phyloP scores from a whole-genome alignment of 1,140 invertebrate genomes.

The Homalodisca vitripennis region DNA sequence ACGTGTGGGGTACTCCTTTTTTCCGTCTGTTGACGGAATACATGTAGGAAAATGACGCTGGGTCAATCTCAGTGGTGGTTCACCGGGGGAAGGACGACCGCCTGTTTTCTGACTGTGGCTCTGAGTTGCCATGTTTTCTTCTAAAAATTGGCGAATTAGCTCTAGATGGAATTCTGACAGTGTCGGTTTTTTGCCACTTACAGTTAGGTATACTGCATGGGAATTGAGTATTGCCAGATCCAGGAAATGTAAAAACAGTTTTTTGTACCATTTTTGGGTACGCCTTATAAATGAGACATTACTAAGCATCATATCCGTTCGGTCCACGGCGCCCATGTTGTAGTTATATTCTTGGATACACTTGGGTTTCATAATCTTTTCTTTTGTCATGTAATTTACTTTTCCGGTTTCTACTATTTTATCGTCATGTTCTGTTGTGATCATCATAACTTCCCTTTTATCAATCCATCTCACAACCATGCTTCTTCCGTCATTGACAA shows the following conservation, averaged over 20 bases:
- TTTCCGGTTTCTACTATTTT: conserved; percentile 35
- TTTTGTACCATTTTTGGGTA: too few relatives aligned
- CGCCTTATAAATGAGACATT: conserved; percentile 48
- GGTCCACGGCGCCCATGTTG: conserved; percentile 47
- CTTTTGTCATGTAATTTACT: conserved; percentile 29
- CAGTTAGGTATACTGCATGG: conserved; percentile 1
- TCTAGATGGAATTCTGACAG: conserved; percentile 26
- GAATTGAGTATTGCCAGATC: conserved; percentile 36
- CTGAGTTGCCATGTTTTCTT: conserved; percentile 21
- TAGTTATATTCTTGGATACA: conserved; percentile 47
- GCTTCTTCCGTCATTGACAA: too few relatives aligned
- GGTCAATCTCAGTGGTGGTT: not conserved
- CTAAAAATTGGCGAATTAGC: conserved; percentile 22
- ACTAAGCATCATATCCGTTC: conserved; percentile 44
- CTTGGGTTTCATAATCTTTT: conserved; percentile 42
- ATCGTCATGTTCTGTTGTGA: conserved; percentile 42
- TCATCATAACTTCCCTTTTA: conserved; percentile 43
- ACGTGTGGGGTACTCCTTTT: not conserved
- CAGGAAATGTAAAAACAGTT: conserved; percentile 42
- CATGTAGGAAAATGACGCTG: not conserved
- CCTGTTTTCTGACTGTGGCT: not conserved
- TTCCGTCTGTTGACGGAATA: not conserved
- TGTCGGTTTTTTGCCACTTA: conserved; percentile 3
- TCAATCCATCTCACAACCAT: conserved; percentile 44
- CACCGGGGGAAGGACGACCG: not conserved